These are phyloP conservation scores for Megalurothrips usitatus DNA, from an alignment of 2,888 invertebrate genomes.

Conservation along the genomic window DNA sequence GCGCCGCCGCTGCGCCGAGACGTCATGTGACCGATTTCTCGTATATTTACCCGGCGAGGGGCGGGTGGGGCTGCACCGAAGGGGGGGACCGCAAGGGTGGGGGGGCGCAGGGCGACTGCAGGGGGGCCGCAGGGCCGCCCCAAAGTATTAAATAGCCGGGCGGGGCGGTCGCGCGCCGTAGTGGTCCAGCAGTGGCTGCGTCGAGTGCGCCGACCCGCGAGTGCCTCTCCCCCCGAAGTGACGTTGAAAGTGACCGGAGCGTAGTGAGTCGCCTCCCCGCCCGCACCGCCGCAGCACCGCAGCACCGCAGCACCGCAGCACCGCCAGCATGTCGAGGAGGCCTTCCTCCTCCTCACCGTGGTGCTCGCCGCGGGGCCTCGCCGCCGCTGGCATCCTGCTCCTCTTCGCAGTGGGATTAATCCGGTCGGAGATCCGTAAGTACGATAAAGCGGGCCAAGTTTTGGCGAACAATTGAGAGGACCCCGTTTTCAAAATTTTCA, in stretches of 20 bases:
- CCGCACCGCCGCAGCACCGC: neutral
- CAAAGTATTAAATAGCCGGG: constrained; percentile 11
- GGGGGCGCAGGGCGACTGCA: neutral
- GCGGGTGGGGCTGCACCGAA: no score
- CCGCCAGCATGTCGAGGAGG: neutral
- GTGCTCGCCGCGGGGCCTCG: neutral
- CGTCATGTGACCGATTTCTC: no score
- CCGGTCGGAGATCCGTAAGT: constrained; percentile 9
- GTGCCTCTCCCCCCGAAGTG: no score
- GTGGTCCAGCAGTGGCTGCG: neutral
- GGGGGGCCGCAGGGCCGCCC: neutral
- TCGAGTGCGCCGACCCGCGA: neutral
- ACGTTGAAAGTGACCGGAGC: neutral
- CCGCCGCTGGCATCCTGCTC: neutral
- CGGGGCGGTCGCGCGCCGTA: neutral
- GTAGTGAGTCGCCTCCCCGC: neutral
- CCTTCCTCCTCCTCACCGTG: neutral
- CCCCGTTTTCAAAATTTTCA: no score
- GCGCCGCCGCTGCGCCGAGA: neutral
- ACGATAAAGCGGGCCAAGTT: neutral
- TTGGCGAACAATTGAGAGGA: no score
- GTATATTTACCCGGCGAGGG: no score
- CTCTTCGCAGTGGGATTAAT: constrained; percentile 16
- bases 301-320: neutral
- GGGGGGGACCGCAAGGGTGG: no score